A percentile compares a stretch with the other conserved stretches of the same genome.
These are phyloP conservation scores for Serinus canaria DNA, from an alignment of 2,113 vertebrate species.

Conservation along the genomic window DNA sequence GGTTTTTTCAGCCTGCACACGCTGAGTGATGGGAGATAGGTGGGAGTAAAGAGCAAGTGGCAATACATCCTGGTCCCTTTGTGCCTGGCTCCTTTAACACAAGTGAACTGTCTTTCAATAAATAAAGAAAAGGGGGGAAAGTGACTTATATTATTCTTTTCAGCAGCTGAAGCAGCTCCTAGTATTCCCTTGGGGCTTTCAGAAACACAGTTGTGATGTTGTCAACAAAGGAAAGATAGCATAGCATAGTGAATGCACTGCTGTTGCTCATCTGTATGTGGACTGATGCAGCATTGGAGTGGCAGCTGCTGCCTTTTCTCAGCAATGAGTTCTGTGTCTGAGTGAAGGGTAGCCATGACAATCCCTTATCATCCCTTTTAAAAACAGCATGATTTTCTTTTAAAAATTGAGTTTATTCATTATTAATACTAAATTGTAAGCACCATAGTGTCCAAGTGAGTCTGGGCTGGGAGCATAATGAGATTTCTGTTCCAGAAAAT, in stretches of 20 bases:
- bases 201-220: slow-evolving; percentile 3
- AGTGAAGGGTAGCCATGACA: not conserved
- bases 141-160: slow-evolving; percentile 9
- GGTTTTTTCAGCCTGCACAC: not conserved
- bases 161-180: slow-evolving; percentile 11
- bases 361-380: not conserved
- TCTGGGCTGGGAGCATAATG: not conserved
- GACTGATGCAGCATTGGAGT: not conserved
- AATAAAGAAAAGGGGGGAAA: not conserved
- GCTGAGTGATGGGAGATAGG: not conserved
- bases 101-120: slow-evolving; percentile 27
- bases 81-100: not conserved
- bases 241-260: not conserved
- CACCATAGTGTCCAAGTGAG: not conserved
- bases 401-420: not conserved
- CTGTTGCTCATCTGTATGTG: not conserved
- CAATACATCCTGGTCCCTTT: not conserved
- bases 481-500: not conserved
- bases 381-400: not conserved
- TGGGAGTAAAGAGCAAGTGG: not conserved
- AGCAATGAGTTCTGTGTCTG: not conserved
- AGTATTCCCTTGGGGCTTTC: not conserved
- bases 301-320: not conserved
- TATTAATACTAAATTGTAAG: not conserved
- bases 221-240: slow-evolving; percentile 12